Base-by-base conservation (phyloP, 1,140 invertebrate species). In the Hormaphis cornu region DNA sequence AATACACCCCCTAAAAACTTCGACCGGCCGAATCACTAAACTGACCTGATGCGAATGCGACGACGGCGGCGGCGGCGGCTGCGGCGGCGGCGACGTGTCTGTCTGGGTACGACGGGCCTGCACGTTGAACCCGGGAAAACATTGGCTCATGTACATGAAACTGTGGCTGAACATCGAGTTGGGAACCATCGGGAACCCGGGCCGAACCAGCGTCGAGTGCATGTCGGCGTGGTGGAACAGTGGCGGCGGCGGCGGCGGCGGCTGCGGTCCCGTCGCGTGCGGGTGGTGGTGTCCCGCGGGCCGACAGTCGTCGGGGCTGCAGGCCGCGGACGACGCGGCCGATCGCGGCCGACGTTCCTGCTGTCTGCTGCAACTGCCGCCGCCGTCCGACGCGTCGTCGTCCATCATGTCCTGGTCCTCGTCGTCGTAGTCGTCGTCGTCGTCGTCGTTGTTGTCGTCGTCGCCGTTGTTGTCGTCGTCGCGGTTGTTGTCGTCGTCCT, bases 91-190 rank as follows among this genome's bases (percentile, higher is more conserved):
- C 81, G 80, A 59, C 2, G 70, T 59, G 22, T 46, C 35, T 16
- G 79, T 80, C 5, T 75, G 80, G 72, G 74, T 77, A 52, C 71
- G 73, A 54, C 75, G 52, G 75, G 78, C 40, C 77, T 81, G 72
- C 77, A 80, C 71, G 74, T 81, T 76, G 76, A 86, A 75, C 10
- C 82, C 82, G 50, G 84, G 86, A 75, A 89, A 87, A 76, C 91
- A 92, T 75, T 90, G 89, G 73, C 88, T 90, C 90, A 93, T 92
- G 76, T 92, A 92, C 88, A 92, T 91, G 73, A 93, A 90, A 70
- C 87, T 87, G 75, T 91, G 90, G 46, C 84, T 83, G 77, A 92
- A 91, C 86, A 91, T 89, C 10, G 75, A 86, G 76, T 89, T 90
- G 40, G 88, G 88, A 1, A 90, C 87, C 76, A 92, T 80, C 3